Evolutionary conservation across 2,797 vertebrate genomes (phyloP), one percentile per base, ranked within the genome.

Genomic region (Odontamblyopus rebecca): DNA sequence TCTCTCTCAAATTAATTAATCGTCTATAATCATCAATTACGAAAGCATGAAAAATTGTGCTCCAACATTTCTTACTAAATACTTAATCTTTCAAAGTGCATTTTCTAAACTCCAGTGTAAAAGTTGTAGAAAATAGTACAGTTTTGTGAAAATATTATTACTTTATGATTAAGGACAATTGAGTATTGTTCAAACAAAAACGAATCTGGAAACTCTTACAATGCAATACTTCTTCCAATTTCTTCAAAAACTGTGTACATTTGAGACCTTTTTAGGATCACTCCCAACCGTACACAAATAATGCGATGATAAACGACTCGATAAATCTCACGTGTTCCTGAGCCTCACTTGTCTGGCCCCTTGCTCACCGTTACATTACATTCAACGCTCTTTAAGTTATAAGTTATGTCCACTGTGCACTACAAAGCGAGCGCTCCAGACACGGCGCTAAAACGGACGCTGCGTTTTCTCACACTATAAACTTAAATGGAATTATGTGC

Each of bases 311-410:
- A 57, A 57, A 38, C 13, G 8, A 26, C n/a, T 2, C 4, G 0
- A 26, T 12, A 9, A 57, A 26, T 57, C 29, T 60, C 27, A 59
- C 16, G 13, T 59, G 5, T 29, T 12, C 89, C 89, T 86, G 80
- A 76, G 54, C 70, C 83, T 80, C 51, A 66, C 51, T 70, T 65
- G 59, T 85, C 23, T 23, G 78, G 85, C 63, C 44, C 15, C 29
- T 50, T 7, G 44, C 23, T 66, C 41, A 51, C 63, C 44, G 26
- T 15, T 50, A 57, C 1, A 56, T 16, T 35, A 59, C 57, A 13
- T 13, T 4, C 15, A 53, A 19, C 12, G 19, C 48, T 53, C 30
- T 63, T 51, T 51, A 67, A 18, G 16, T n/a, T 67, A 4, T 9
- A 30, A 67, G 19, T 67, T 51, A 67, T 67, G 48, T 29, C 64